phyloP scores from a whole-genome alignment of 2,113 vertebrate genomes.

The Alexandromys fortis region DNA sequence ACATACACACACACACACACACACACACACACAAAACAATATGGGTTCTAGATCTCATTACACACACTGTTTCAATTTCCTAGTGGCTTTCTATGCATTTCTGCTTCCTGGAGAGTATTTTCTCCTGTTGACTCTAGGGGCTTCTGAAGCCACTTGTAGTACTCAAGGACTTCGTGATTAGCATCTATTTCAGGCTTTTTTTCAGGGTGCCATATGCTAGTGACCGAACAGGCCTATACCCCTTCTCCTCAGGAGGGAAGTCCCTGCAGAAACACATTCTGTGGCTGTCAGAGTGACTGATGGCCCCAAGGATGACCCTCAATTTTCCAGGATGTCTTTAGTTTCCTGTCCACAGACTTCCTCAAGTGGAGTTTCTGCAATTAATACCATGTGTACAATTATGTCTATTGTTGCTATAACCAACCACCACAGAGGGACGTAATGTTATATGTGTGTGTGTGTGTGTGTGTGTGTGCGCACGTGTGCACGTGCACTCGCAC shows the following conservation, averaged over 20 bases:
- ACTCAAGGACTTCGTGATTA: not conserved
- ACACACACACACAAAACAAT: not conserved
- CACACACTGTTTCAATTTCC: not conserved
- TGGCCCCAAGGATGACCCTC: not conserved
- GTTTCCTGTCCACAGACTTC: not conserved
- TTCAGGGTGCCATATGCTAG: not conserved
- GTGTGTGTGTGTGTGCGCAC: not conserved
- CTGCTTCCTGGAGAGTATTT: not conserved
- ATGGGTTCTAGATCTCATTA: not conserved
- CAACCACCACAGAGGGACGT: not conserved
- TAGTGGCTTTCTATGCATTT: not conserved
- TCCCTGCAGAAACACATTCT: not conserved
- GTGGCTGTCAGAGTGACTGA: not conserved
- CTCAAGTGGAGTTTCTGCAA: not conserved
- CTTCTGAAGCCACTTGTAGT: not conserved
- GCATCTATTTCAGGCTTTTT: constrained; percentile 7
- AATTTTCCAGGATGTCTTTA: not conserved
- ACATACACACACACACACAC: too few species aligned
- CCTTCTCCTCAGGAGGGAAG: not conserved
- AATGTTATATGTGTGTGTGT: not conserved
- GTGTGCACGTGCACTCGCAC: too few species aligned
- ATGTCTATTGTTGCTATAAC: not conserved
- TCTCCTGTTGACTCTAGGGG: not conserved
- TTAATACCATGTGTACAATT: not conserved
- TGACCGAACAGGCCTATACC: not conserved